These are phyloP conservation scores for Dione vanillae DNA, from an alignment of 2,888 invertebrate species.

Conservation along the genomic window DNA sequence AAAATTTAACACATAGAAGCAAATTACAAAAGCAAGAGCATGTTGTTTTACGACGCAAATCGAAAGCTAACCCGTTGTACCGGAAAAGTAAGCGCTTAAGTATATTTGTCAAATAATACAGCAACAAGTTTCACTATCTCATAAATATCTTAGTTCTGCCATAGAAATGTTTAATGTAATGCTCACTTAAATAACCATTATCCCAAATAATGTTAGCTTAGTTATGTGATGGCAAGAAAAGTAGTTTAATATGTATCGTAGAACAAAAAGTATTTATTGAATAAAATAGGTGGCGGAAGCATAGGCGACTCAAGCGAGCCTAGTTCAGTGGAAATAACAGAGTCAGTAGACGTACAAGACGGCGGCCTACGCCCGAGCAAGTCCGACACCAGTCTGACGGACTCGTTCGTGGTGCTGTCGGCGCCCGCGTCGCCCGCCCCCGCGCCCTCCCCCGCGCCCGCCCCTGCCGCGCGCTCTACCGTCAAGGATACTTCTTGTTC, in stretches of 20 bases:
- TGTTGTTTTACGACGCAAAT: constrained; percentile 85
- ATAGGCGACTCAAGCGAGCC: constrained; percentile 76
- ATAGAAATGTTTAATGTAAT: too few species aligned
- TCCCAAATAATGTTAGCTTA: too few species aligned
- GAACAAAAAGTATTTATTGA: too few species aligned
- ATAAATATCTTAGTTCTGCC: too few species aligned
- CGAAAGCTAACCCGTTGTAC: constrained; percentile 87
- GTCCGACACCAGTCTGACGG: constrained; percentile 95
- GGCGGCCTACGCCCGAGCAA: constrained; percentile 91
- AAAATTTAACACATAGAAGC: constrained; percentile 55
- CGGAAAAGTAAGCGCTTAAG: constrained; percentile 85
- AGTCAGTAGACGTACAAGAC: constrained; percentile 52
- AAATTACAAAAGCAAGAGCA: constrained; percentile 79
- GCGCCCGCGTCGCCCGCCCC: constrained; percentile 71
- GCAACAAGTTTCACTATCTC: neutral
- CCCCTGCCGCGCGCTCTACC: constrained; percentile 41
- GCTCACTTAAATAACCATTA: too few species aligned
- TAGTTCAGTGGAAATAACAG: constrained; percentile 61
- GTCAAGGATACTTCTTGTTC: constrained; percentile 38
- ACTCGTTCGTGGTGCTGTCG: constrained; percentile 93
- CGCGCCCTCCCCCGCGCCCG: constrained; percentile 45
- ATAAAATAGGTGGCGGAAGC: constrained; percentile 83
- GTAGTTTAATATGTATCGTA: too few species aligned
- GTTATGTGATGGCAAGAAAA: too few species aligned
- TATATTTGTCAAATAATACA: neutral